Evolutionary conservation across 2,888 invertebrate genomes (phyloP).

Genomic region (Salticus scenicus): DNA sequence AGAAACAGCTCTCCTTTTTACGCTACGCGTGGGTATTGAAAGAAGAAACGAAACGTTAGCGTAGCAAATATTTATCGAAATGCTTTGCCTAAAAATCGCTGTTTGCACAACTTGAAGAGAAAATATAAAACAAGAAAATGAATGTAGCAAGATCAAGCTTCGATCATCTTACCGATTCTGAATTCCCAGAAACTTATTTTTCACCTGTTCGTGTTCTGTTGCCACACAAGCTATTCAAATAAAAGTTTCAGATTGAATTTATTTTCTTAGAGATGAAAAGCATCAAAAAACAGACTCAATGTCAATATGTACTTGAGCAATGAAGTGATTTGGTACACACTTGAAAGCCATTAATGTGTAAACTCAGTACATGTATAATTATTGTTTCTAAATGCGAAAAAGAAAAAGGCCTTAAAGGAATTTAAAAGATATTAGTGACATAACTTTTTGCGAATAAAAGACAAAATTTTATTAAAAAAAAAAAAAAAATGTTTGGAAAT

Average conservation of each 20-base stretch:
- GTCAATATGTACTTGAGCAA: neutral
- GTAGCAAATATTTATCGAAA: conserved; percentile 8
- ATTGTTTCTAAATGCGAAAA: too few species aligned
- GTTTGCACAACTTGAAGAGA: conserved; percentile 4
- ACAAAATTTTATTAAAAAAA: too few species aligned
- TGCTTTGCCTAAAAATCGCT: neutral
- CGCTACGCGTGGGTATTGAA: neutral
- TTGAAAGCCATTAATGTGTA: neutral
- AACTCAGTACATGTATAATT: neutral
- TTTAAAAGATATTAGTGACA: too few species aligned
- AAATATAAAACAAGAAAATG: neutral
- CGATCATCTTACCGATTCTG: neutral
- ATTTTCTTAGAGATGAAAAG: neutral
- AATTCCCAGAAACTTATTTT: neutral
- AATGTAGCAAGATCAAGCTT: too few species aligned
- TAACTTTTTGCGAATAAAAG: too few species aligned
- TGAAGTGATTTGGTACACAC: neutral
- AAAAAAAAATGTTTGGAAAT: too few species aligned
- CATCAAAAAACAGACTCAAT: neutral
- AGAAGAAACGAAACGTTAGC: neutral
- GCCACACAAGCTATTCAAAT: neutral
- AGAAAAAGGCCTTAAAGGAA: too few species aligned
- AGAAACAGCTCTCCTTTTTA: neutral
- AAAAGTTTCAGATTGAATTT: neutral
- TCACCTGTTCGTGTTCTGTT: neutral